Conservation (phyloP, 2,888 invertebrate genomes). For the Melanargia galathea region DNA sequence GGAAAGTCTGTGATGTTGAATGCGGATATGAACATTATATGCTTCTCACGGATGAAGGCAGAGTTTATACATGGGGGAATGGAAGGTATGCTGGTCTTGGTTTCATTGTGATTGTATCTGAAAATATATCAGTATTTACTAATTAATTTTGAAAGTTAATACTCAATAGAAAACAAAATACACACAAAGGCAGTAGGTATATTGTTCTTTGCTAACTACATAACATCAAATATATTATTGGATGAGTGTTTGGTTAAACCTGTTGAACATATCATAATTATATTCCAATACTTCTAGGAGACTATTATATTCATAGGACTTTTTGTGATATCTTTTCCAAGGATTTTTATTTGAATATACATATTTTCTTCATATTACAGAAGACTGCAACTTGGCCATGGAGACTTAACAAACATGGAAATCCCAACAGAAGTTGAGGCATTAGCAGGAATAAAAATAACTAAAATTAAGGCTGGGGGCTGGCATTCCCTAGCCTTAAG, state of each 20-base stretch:
- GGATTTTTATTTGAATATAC: background rate
- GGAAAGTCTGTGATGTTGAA: constrained; percentile 83
- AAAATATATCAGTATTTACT: no score
- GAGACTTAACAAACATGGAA: constrained; percentile 84
- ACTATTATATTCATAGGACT: no score
- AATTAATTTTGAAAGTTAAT: no score
- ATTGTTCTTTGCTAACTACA: no score
- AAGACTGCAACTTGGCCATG: constrained; percentile 93
- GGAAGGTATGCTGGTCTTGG: constrained; percentile 84
- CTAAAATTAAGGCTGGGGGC: constrained; percentile 88
- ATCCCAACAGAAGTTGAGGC: constrained; percentile 86
- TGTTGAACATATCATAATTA: no score
- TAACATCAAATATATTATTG: no score
- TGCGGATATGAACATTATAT: constrained; percentile 93
- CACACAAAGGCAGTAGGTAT: no score
- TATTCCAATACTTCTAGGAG: no score
- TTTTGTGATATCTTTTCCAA: no score
- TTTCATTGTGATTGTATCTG: background rate
- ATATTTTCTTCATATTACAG: constrained; percentile 71
- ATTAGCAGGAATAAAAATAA: constrained; percentile 88
- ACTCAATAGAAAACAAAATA: no score
- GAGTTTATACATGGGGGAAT: constrained; percentile 91
- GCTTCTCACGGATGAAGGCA: constrained; percentile 85
- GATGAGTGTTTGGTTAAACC: no score
- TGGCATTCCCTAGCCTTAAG: constrained; percentile 94